These are phyloP conservation scores for Aspidiotus rigidus DNA, from an alignment of 2,888 invertebrate genomes.

Conservation along the genomic window DNA sequence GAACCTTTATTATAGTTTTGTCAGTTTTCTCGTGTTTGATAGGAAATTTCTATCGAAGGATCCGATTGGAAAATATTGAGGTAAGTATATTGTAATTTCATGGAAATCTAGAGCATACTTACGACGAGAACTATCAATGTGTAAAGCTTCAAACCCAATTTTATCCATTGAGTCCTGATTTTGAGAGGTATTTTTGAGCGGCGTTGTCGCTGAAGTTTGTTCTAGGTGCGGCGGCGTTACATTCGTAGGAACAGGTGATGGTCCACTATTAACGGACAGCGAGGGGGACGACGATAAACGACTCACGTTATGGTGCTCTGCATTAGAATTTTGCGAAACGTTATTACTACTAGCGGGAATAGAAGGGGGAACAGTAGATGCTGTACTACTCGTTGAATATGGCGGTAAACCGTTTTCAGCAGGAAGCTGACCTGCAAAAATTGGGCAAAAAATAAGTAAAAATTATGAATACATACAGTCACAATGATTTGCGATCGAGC, in stretches of 20 bases:
- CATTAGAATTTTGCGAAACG: conserved; percentile 7
- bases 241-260: conserved; percentile 46
- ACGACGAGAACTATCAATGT: conserved; percentile 23
- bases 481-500: no score
- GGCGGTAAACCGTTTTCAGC: conserved; percentile 28
- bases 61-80: no score
- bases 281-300: conserved; percentile 42
- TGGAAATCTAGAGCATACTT: background rate
- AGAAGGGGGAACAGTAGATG: background rate
- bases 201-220: conserved; percentile 11
- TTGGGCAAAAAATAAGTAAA: no score
- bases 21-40: no score
- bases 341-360: conserved; percentile 14
- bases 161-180: conserved; percentile 25
- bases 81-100: no score
- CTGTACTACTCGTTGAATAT: conserved; percentile 12
- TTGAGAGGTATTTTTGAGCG: conserved; percentile 21
- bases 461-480: no score
- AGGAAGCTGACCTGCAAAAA: conserved; percentile 18
- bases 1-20: no score
- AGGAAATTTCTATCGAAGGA: no score
- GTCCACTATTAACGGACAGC: conserved; percentile 49
- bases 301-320: conserved; percentile 36
- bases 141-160: conserved; percentile 18
- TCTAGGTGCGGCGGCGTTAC: conserved; percentile 23